Evolutionary conservation across 2,113 vertebrate species (phyloP), one percentile per base, ranked within the genome.

Genomic region (Quiscalus mexicanus): DNA sequence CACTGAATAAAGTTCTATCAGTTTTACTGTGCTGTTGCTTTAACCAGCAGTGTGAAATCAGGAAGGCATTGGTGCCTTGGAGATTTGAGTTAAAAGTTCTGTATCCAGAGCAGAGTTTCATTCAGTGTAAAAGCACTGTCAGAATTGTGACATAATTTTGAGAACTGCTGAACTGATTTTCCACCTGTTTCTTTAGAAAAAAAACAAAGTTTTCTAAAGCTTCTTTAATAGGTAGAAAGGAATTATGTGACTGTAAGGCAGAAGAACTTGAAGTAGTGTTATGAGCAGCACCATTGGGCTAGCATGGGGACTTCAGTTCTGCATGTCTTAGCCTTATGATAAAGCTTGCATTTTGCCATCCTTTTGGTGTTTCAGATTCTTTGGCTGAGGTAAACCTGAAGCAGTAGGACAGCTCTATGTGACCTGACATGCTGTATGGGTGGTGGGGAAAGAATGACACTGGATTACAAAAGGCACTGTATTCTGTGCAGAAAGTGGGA

Each of bases 341-440:
- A 62, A 68, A 76, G 8, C 37, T 70, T 84, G 27, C 35, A 37
- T 74, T 87, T 82, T 68, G 62, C 28, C 11, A 13, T 81, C 30
- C 12, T 56, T 47, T 59, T 45, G 31, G 5, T 78, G 33, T 84
- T 91, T 53, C 28, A 58, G 1, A 28, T 35, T 58, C 25, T 22
- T 45, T 37, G 44, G 33, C 42, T 56, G 67, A 41, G 50, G 12
- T 59, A 14, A 88, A 47, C 27, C 0, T n/a, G 39, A 9, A 47
- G 37, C 69, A 30, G 62, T 42, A 41, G 56, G n/a, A 33, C 2
- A 6, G 6, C 19, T 65, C 5, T 55, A 2, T 35, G 69, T 56
- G 63, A 56, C 37, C 8, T 1, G 1, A 5, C 6, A 2, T 47
- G 31, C 21, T 69, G 30, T 31, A 2, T 35, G 10, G 8, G 7